phyloP scores from a whole-genome alignment of 1,140 invertebrate genomes.

The Stegodyphus mimosarum region DNA sequence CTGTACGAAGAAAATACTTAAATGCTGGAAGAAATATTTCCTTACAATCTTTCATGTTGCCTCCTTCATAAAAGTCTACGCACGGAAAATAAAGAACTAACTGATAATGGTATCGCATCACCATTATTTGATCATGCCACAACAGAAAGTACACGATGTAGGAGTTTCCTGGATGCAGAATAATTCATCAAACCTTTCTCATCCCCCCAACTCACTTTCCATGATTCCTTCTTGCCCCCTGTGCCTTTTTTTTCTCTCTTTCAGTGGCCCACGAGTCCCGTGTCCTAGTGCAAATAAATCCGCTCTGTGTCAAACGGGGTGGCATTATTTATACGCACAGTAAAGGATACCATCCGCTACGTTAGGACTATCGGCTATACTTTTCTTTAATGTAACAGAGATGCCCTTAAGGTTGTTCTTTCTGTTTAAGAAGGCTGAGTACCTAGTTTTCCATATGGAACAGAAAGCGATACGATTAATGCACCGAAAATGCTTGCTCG shows the following conservation, averaged over 20 bases:
- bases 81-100: no score
- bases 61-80: no score
- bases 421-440: constrained; percentile 5
- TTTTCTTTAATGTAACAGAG: constrained; percentile 16
- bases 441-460: neutral
- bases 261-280: neutral
- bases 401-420: constrained; percentile 21
- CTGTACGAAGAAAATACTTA: no score
- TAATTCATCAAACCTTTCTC: constrained; percentile 53
- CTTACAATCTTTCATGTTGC: no score
- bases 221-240: constrained; percentile 12
- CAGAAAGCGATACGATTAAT: neutral
- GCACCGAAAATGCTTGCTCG: no score
- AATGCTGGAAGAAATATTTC: no score
- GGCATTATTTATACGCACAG: constrained; percentile 46
- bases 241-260: neutral
- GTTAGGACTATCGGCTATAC: neutral
- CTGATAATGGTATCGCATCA: constrained; percentile 3
- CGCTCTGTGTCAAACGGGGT: constrained; percentile 44
- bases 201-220: constrained; percentile 13
- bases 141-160: constrained; percentile 38
- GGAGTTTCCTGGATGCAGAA: constrained; percentile 40
- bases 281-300: constrained; percentile 54
- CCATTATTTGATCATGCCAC: constrained; percentile 13
- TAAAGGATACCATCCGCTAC: no score